These are phyloP conservation scores for Bimastos eiseni DNA, from an alignment of 2,888 invertebrate genomes.

Conservation along the genomic window DNA sequence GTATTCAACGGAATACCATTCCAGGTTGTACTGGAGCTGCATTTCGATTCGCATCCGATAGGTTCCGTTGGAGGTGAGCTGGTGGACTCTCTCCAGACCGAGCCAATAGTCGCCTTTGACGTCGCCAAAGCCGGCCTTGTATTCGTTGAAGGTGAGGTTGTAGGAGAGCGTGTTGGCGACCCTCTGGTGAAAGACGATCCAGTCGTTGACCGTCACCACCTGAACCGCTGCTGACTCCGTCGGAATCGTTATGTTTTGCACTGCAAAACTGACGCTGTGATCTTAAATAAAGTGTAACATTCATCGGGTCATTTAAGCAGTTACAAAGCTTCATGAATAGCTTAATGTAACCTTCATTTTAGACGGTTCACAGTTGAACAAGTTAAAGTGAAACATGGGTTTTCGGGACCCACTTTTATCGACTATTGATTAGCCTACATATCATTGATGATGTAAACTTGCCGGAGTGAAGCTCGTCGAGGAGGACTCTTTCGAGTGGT, in stretches of 20 bases:
- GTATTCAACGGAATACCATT: neutral
- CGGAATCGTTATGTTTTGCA: neutral
- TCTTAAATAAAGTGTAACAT: neutral
- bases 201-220: neutral
- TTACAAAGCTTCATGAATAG: neutral
- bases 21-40: neutral
- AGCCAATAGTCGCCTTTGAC: neutral
- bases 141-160: neutral
- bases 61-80: neutral
- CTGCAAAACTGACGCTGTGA: neutral
- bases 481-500: no score
- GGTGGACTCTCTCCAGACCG: neutral
- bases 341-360: neutral
- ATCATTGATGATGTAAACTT: no score
- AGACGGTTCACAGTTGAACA: no score
- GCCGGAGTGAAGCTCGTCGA: no score
- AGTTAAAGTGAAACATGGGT: no score
- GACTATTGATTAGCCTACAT: no score
- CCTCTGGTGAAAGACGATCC: constrained; percentile 22
- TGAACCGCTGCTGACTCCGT: neutral
- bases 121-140: constrained; percentile 5
- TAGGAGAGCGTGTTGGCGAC: neutral
- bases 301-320: neutral
- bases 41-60: neutral
- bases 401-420: no score